Evolutionary conservation across 2,888 invertebrate genomes (phyloP).

Genomic region (Serripes groenlandicus): DNA sequence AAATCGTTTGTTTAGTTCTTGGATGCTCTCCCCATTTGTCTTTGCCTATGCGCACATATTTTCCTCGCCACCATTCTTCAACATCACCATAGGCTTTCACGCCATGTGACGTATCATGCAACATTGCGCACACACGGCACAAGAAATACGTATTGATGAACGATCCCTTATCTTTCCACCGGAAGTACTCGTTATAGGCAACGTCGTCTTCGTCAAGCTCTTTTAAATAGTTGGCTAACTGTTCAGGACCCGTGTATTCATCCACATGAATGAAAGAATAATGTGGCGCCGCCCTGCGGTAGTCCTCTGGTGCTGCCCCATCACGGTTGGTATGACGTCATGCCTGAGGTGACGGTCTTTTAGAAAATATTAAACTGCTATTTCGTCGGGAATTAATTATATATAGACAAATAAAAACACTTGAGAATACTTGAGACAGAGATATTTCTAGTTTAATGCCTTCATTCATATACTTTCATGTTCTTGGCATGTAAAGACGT

Average conservation of each 20-base stretch:
- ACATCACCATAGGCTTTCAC: slow-evolving; percentile 90
- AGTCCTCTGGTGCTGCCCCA: slow-evolving; percentile 97
- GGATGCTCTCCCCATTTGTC: slow-evolving; percentile 73
- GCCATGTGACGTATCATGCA: slow-evolving; percentile 75
- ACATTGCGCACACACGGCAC: slow-evolving; percentile 93
- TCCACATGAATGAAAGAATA: slow-evolving; percentile 98
- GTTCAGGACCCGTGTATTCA: slow-evolving; percentile 95
- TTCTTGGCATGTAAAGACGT: too few relatives aligned
- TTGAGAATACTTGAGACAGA: too few relatives aligned
- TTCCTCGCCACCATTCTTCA: slow-evolving; percentile 95
- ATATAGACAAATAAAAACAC: too few relatives aligned
- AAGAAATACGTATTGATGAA: slow-evolving; percentile 98
- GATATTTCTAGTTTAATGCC: too few relatives aligned
- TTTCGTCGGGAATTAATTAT: too few relatives aligned
- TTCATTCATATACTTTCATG: too few relatives aligned
- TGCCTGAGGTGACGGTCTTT: slow-evolving; percentile 88
- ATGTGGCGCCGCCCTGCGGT: slow-evolving; percentile 95
- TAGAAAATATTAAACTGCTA: too few relatives aligned
- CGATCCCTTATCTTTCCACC: slow-evolving; percentile 97
- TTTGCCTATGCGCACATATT: slow-evolving; percentile 78
- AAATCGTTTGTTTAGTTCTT: slow-evolving; percentile 46
- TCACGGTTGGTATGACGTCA: slow-evolving; percentile 96
- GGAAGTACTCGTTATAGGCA: slow-evolving; percentile 97
- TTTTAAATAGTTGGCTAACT: slow-evolving; percentile 94
- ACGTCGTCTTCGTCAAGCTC: slow-evolving; percentile 94